phyloP scores from a whole-genome alignment of 1,140 invertebrate genomes.

The Polyergus mexicanus region DNA sequence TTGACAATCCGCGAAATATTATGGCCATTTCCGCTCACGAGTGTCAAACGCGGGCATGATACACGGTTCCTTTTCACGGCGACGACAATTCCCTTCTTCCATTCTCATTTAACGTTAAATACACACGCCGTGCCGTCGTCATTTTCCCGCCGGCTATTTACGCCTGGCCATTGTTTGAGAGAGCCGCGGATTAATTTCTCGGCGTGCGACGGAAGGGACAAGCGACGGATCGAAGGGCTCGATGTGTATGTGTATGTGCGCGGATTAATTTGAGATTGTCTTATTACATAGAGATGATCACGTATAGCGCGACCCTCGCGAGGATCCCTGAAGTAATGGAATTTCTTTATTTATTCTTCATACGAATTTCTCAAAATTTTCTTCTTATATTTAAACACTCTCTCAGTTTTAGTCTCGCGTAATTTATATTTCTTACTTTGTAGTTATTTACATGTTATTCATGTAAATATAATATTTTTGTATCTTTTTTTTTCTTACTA shows the following conservation, averaged over 20 bases:
- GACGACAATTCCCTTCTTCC: background rate
- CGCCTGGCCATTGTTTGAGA: slow-evolving; percentile 48
- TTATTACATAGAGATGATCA: slow-evolving; percentile 1
- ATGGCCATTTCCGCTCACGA: background rate
- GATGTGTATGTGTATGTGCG: background rate
- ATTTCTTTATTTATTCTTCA: slow-evolving; percentile 18
- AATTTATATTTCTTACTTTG: no score
- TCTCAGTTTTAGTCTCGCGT: no score
- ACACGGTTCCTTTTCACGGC: slow-evolving; percentile 9
- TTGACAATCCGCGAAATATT: slow-evolving; percentile 44
- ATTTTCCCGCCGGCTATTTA: slow-evolving; percentile 54
- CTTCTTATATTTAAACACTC: no score
- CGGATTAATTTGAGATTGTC: slow-evolving; percentile 52
- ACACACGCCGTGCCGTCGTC: slow-evolving; percentile 19
- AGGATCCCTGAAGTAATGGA: slow-evolving; percentile 6
- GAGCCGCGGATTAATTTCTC: slow-evolving; percentile 38
- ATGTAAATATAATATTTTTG: no score
- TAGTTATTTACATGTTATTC: no score
- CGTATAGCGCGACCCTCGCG: background rate
- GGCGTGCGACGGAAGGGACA: slow-evolving; percentile 31
- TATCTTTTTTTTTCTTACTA: no score
- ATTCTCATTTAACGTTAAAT: slow-evolving; percentile 40
- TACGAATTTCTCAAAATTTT: no score
- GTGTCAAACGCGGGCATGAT: slow-evolving; percentile 15
- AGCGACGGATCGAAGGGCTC: slow-evolving; percentile 34